A percentile compares a stretch with the other conserved stretches of the same genome.
Conservation (phyloP, 1,140 invertebrate genomes). For the Hylaeus anthracinus region DNA sequence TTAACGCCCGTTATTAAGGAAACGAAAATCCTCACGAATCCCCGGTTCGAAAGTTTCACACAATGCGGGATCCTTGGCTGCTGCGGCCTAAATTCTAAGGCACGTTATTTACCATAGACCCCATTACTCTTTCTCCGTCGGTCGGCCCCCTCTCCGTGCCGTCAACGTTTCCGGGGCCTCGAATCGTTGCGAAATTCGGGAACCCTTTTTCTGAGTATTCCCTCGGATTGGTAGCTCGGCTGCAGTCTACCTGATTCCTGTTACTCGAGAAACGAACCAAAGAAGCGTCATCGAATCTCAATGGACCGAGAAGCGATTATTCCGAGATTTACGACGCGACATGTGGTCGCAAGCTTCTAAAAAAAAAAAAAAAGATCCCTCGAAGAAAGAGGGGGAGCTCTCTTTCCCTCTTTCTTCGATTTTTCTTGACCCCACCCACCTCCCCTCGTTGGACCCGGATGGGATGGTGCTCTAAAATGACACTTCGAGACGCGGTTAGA, state of each 20-base stretch:
- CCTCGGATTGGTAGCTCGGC: background rate
- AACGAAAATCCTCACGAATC: background rate
- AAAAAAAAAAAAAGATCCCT: background rate
- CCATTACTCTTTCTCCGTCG: slow-evolving; percentile 35
- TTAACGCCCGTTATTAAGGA: background rate
- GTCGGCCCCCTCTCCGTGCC: background rate
- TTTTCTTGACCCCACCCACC: background rate
- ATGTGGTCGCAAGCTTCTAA: slow-evolving; percentile 9
- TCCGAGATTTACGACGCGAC: slow-evolving; percentile 43
- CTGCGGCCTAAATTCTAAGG: background rate
- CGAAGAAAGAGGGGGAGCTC: background rate
- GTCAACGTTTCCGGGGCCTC: slow-evolving; percentile 33
- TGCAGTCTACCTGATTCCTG: slow-evolving; percentile 36
- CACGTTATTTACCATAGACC: background rate
- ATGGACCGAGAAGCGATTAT: slow-evolving; percentile 39
- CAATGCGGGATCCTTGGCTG: background rate
- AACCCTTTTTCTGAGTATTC: slow-evolving; percentile 54
- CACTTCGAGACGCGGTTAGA: slow-evolving; percentile 26
- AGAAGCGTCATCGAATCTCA: slow-evolving; percentile 17
- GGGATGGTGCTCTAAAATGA: slow-evolving; percentile 27
- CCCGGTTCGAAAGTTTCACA: background rate
- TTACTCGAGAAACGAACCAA: background rate
- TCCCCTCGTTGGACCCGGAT: background rate
- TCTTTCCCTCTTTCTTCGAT: background rate
- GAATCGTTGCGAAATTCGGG: slow-evolving; percentile 50